Percentiles rank a stretch among this genome's conserved stretches.
These are phyloP conservation scores for Brachyrhaphis roseni DNA, from an alignment of 2,797 vertebrate species.

Conservation along the genomic window DNA sequence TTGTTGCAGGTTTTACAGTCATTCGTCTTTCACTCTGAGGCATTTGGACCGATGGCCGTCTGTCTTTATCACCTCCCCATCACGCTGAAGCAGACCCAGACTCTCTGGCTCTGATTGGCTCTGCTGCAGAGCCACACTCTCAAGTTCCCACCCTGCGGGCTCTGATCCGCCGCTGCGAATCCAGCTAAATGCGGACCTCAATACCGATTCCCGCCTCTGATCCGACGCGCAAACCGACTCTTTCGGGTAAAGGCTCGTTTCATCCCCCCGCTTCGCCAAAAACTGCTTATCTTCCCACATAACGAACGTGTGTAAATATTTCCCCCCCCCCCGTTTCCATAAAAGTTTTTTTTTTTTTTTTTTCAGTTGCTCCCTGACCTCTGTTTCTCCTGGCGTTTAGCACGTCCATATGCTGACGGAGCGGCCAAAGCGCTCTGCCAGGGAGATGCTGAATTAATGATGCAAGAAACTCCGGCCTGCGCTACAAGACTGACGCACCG, in stretches of 20 bases:
- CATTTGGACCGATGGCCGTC: conserved; percentile 62
- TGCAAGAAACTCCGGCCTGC: conserved; percentile 61
- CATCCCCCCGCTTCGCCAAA: background rate
- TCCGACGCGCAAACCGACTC: background rate
- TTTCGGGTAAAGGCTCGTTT: conserved; percentile 21
- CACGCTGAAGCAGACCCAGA: conserved; percentile 55
- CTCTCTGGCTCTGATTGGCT: conserved; percentile 50
- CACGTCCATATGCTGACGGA: conserved; percentile 46
- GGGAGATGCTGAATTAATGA: conserved; percentile 72
- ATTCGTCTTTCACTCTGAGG: conserved; percentile 48
- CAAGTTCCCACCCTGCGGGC: conserved; percentile 38
- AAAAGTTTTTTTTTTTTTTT: conserved; percentile 25
- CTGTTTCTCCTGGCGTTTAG: conserved; percentile 57
- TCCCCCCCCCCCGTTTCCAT: conserved; percentile 15
- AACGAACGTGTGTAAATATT: conserved; percentile 8
- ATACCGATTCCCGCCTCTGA: conserved; percentile 46
- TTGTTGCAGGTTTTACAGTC: background rate
- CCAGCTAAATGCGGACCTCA: conserved; percentile 43
- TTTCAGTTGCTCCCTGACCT: conserved; percentile 47
- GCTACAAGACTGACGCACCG: conserved; percentile 39
- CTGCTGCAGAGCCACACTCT: conserved; percentile 36
- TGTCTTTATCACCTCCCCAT: conserved; percentile 73
- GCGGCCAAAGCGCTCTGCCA: conserved; percentile 62
- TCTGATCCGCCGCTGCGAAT: conserved; percentile 36
- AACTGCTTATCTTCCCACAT: background rate